phyloP scores from a whole-genome alignment of 2,113 vertebrate species.

The Cromileptes altivelis region DNA sequence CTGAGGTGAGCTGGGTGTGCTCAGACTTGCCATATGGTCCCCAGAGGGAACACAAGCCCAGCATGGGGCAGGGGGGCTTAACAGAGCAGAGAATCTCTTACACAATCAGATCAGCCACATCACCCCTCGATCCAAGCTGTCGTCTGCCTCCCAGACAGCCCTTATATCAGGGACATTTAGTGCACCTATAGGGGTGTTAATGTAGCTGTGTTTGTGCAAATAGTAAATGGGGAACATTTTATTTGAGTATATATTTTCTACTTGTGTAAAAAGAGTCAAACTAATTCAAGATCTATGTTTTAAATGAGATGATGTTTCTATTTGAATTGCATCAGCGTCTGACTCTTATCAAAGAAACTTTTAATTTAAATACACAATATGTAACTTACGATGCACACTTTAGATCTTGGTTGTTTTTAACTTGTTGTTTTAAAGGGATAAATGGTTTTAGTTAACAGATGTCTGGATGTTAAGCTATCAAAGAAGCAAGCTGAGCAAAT shows the following conservation, averaged over 20 bases:
- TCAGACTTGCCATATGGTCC: conserved; percentile 76
- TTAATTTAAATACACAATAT: too few species aligned
- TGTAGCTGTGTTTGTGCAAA: not conserved
- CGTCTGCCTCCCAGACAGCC: conserved; percentile 70
- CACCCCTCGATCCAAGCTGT: conserved; percentile 76
- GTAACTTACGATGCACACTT: too few species aligned
- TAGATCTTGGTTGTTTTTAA: too few species aligned
- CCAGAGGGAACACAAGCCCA: conserved; percentile 51
- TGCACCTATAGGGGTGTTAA: not conserved
- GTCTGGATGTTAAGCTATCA: too few species aligned
- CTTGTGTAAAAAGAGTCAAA: not conserved
- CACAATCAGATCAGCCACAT: conserved; percentile 74
- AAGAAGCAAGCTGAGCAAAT: too few species aligned
- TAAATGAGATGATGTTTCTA: not conserved
- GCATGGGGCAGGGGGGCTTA: conserved; percentile 70
- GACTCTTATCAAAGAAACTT: not conserved
- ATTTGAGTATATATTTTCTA: not conserved
- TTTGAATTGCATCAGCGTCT: not conserved
- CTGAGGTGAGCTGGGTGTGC: conserved; percentile 44
- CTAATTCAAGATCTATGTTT: not conserved
- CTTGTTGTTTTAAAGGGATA: too few species aligned
- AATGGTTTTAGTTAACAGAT: too few species aligned
- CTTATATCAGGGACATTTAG: conserved; percentile 2
- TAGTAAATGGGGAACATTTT: not conserved
- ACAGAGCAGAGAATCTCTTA: conserved; percentile 65